Percentiles rank a stretch among this genome's conserved stretches.
Evolutionary conservation across 2,113 vertebrate species (phyloP).

Genomic region (Neolamprologus sp.): DNA sequence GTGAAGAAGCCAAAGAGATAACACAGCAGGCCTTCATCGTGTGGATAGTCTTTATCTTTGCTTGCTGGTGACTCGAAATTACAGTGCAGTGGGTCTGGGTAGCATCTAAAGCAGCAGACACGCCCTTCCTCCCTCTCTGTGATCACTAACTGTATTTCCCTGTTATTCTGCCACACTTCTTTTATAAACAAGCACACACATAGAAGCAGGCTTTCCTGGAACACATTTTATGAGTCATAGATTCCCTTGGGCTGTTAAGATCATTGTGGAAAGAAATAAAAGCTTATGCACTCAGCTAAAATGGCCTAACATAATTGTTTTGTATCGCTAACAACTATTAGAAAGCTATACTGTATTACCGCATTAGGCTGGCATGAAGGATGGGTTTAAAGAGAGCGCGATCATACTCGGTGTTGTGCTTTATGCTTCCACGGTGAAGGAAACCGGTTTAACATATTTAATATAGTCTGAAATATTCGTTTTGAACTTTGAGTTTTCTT

Average conservation of each 20-base stretch:
- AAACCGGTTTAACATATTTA: neutral
- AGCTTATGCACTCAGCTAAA: neutral
- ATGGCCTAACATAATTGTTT: neutral
- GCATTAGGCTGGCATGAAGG: neutral
- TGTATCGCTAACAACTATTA: neutral
- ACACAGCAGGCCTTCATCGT: neutral
- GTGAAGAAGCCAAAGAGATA: neutral
- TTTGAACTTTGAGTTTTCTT: neutral
- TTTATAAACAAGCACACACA: neutral
- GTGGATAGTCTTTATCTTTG: neutral
- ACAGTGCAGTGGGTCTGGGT: neutral
- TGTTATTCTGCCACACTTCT: neutral
- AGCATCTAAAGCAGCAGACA: neutral
- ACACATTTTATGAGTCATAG: neutral
- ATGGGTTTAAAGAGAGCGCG: neutral
- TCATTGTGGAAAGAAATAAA: neutral
- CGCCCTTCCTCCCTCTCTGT: neutral
- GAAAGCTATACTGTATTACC: neutral
- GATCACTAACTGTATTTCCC: neutral
- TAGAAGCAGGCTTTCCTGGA: neutral
- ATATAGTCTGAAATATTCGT: neutral
- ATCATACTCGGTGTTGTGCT: neutral
- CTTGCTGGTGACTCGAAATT: slow-evolving; percentile 5
- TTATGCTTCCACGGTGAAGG: neutral
- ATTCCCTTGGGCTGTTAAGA: neutral